Percentiles rank a stretch among this genome's conserved stretches.
phyloP scores from a whole-genome alignment of 2,888 invertebrate genomes.

The Eulithis testata region DNA sequence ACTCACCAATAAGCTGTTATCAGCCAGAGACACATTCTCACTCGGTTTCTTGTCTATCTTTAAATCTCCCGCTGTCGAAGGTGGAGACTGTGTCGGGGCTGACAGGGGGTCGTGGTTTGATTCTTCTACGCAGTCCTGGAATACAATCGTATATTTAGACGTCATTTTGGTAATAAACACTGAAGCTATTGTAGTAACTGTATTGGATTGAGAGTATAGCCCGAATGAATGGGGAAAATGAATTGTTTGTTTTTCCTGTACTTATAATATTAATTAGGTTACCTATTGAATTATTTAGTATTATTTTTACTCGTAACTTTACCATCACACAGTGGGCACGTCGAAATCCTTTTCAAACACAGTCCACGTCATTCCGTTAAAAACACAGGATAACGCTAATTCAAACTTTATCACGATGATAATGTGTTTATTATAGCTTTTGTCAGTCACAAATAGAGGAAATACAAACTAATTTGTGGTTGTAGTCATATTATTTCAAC shows the following conservation, averaged over 20 bases:
- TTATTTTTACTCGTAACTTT: neutral
- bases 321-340: neutral
- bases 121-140: conserved; percentile 78
- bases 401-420: conserved; percentile 1
- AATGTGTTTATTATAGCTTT: conserved; percentile 8
- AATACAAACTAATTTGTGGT: conserved; percentile 8
- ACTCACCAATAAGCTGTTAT: conserved; percentile 86
- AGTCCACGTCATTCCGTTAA: conserved; percentile 25
- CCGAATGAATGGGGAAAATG: neutral
- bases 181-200: neutral
- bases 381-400: neutral
- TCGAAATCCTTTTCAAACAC: neutral
- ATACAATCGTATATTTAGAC: neutral
- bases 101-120: conserved; percentile 73
- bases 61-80: conserved; percentile 36
- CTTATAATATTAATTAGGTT: too few species aligned
- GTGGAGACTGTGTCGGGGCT: conserved; percentile 54
- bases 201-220: too few species aligned
- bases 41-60: conserved; percentile 72
- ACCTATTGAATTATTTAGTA: too few species aligned
- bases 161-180: conserved; percentile 2
- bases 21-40: conserved; percentile 85
- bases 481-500: conserved; percentile 3
- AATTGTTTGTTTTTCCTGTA: neutral
- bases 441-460: conserved; percentile 13